Base-by-base conservation (phyloP, 2,113 vertebrate species). In the Lophius piscatorius region DNA sequence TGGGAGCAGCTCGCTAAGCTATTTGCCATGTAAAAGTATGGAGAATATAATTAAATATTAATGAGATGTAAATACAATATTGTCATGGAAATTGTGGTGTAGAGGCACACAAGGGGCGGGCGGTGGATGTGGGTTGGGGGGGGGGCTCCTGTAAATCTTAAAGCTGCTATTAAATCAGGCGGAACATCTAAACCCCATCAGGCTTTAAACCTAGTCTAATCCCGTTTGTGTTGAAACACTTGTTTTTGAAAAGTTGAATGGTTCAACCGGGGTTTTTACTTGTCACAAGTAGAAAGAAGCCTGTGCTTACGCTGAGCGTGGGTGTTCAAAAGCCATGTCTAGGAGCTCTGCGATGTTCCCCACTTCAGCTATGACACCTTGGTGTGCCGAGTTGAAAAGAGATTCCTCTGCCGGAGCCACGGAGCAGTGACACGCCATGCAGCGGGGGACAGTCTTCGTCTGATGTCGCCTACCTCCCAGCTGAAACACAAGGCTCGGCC, bases 401-500 rank as follows among this genome's bases (percentile, higher is more conserved):
- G 62, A 47, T 76, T 56, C 54, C 62, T 78, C 60, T 67, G 72
- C 54, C 34, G 21, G 58, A 28, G 58, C 72, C 61, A 49, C 62
- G 38, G 51, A 81, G 63, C 20, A 48, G 63, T 80, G 85, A 81
- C 85, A 76, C 74, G 74, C 22, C 69, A 87, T 77, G 72, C 83
- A 82, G 72, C 7, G 47, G 83, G 40, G 82, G 84, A 83, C 80
- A 55, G 64, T 40, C 65, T 59, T 71, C 75, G 49, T 84, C 84
- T 74, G 68, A 80, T 45, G 64, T 63, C 52, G 81, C 86, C 81
- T 85, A 72, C 81, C 76, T 78, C 29, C 8, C 47, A 35, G 29
- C 77, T 82, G 82, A 86, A 91, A 91, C 86, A 88, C 84, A 86
- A 90, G 85, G 87, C 85, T 77, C 2, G 74, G 68, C 87, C 80